A percentile compares a stretch with the other conserved stretches of the same genome.
Evolutionary conservation across 2,888 invertebrate species (phyloP).

Genomic region (Coelopa pilipes): DNA sequence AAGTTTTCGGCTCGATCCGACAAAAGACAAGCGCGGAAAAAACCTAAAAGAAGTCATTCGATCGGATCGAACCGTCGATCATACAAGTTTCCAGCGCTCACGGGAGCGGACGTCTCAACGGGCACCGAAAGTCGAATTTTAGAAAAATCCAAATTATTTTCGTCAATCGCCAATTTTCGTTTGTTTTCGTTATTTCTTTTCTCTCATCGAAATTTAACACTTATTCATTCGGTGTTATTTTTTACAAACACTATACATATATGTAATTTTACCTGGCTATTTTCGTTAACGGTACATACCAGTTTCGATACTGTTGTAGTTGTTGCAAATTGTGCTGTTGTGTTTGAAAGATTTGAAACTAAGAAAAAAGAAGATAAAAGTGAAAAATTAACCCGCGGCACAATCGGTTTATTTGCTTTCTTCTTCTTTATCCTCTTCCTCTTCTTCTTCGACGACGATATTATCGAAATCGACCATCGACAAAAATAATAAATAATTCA

Average conservation of each 20-base stretch:
- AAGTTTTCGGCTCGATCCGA: constrained; percentile 36
- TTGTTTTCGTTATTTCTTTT: background rate
- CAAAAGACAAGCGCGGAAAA: constrained; percentile 28
- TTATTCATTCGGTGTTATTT: constrained; percentile 11
- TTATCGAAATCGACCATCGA: too few relatives aligned
- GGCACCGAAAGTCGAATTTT: constrained; percentile 25
- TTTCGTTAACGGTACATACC: too few relatives aligned
- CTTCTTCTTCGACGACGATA: too few relatives aligned
- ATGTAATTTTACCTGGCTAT: too few relatives aligned
- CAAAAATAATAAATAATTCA: too few relatives aligned
- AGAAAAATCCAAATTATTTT: background rate
- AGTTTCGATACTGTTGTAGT: too few relatives aligned
- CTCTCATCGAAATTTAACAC: background rate
- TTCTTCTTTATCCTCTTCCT: too few relatives aligned
- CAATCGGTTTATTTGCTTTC: too few relatives aligned
- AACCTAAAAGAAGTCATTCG: constrained; percentile 34
- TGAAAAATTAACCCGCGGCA: too few relatives aligned
- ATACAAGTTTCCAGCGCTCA: constrained; percentile 61
- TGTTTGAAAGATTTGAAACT: too few relatives aligned
- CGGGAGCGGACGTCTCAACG: constrained; percentile 65
- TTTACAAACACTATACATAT: background rate
- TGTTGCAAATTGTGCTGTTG: too few relatives aligned
- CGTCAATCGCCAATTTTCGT: constrained; percentile 1
- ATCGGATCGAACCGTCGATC: constrained; percentile 48
- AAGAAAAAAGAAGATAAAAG: too few relatives aligned